Percentiles rank a stretch among this genome's conserved stretches.
Evolutionary conservation across 2,797 vertebrate genomes (phyloP).

Genomic region (Cyprinodon diabolis): DNA sequence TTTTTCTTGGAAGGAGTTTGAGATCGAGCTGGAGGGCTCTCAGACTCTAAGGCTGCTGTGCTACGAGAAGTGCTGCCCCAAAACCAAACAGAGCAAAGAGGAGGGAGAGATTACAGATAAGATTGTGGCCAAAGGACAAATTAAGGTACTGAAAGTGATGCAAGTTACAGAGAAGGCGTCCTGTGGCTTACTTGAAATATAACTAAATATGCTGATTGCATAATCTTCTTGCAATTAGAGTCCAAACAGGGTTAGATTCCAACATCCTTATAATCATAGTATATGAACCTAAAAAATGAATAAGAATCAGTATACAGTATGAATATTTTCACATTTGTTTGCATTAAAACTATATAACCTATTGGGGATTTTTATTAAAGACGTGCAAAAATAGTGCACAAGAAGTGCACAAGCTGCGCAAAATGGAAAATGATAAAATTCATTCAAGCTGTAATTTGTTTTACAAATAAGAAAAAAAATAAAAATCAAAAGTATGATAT

Average conservation of each 20-base stretch:
- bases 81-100: conserved; percentile 86
- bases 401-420: too few relatives aligned
- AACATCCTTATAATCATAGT: neutral
- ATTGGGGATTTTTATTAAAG: too few relatives aligned
- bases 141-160: conserved; percentile 82
- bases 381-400: too few relatives aligned
- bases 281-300: neutral
- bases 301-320: neutral
- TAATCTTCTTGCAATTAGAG: neutral
- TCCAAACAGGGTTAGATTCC: neutral
- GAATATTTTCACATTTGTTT: neutral
- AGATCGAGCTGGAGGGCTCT: conserved; percentile 95
- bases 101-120: conserved; percentile 87
- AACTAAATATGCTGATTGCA: neutral
- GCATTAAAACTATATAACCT: neutral
- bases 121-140: conserved; percentile 91
- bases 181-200: neutral
- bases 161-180: neutral
- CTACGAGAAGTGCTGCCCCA: conserved; percentile 91
- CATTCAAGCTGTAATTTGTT: too few relatives aligned
- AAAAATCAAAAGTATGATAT: neutral
- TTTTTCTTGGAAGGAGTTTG: conserved; percentile 86
- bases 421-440: too few relatives aligned
- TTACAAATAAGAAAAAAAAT: too few relatives aligned
- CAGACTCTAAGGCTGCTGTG: conserved; percentile 91